These are phyloP conservation scores for Goniozus legneri DNA, from an alignment of 1,140 invertebrate species.

Conservation along the genomic window DNA sequence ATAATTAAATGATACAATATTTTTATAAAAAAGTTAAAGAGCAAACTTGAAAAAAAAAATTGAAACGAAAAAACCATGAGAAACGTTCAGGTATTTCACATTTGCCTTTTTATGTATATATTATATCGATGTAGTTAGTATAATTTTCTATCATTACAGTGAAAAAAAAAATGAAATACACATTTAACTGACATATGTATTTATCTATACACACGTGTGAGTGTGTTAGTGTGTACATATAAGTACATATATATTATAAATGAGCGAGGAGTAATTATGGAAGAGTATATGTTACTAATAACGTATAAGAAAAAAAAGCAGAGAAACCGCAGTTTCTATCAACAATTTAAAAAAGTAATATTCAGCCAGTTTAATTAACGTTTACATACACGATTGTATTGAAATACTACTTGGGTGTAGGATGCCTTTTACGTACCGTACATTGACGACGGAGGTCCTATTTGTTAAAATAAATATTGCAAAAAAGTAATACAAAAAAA, in stretches of 20 bases:
- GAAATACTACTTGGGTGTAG: conserved; percentile 41
- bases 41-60: too few relatives aligned
- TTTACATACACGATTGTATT: conserved; percentile 33
- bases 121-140: conserved; percentile 50
- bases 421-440: conserved; percentile 41
- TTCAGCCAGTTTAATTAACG: conserved; percentile 34
- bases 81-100: conserved; percentile 51
- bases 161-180: conserved; percentile 11
- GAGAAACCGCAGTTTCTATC: conserved; percentile 21
- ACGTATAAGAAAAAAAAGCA: conserved; percentile 27
- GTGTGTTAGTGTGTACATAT: conserved; percentile 26
- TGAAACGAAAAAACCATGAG: conserved; percentile 23
- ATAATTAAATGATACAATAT: conserved; percentile 13
- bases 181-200: conserved; percentile 17
- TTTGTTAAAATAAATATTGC: too few relatives aligned
- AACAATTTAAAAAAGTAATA: conserved; percentile 34
- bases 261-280: conserved; percentile 21
- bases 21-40: too few relatives aligned
- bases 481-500: too few relatives aligned
- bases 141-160: conserved; percentile 50
- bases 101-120: conserved; percentile 55
- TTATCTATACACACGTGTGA: conserved; percentile 9
- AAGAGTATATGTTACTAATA: conserved; percentile 30
- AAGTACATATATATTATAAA: conserved; percentile 28
- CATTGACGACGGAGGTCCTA: conserved; percentile 40